Evolutionary conservation across 2,797 vertebrate species (phyloP), one percentile per base, ranked within the genome.

Genomic region (Silurus aristotelis): DNA sequence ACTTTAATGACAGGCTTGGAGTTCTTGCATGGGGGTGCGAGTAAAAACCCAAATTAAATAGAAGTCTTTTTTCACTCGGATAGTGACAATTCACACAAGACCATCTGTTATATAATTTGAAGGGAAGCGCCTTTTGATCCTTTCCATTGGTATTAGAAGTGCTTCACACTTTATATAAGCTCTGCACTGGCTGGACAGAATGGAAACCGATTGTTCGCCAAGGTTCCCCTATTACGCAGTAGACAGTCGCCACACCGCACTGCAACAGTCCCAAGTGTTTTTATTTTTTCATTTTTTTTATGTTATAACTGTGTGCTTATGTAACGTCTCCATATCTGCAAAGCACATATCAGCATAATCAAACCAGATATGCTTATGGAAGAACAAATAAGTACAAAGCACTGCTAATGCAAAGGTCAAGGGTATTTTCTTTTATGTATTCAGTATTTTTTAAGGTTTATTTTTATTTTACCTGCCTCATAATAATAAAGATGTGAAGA

Each of bases 1-100:
- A 38, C 82, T 77, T 81, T 86, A 86, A 83, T 81, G 82, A 84
- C 64, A 86, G 86, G 55, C 71, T 61, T 70, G 55, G 63, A 67
- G 64, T 83, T 77, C 71, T 76, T 80, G 70, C 52, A 80, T 43
- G 56, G 84, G 68, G 70, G 84, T 85, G 80, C 67, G 20, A 48
- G 61, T 83, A 67, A 75, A 85, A 86, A 48, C 63, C 64, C 70
- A 71, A 82, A 76, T 84, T 81, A 85, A 83, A 83, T 70, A 7
- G 15, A 61, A 76, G 76, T 76, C 64, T 73, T 84, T 67, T 83
- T 85, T 84, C 48, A 84, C 64, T 83, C 56, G 67, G 58, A 31
- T 22, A 43, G 80, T 56, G 38, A 67, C 67, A 61, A 67, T 86
- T 75, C 31, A 38, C 56, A 38, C 43, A 86, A 56, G 66, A 31